Percentiles rank a stretch among this genome's conserved stretches.
These are phyloP conservation scores for Mugil cephalus DNA, from an alignment of 2,113 vertebrate genomes.

Conservation along the genomic window DNA sequence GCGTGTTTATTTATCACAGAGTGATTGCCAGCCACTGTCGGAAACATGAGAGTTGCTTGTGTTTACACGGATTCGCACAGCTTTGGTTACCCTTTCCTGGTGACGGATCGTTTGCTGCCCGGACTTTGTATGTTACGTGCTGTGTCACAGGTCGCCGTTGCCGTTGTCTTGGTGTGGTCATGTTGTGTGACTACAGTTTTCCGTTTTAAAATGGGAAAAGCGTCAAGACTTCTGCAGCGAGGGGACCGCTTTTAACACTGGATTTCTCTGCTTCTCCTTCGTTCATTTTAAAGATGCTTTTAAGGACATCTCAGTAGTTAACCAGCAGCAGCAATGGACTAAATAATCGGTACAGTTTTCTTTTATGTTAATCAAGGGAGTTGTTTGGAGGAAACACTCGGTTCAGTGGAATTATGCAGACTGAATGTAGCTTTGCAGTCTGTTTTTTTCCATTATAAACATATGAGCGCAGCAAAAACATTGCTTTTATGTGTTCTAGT, in stretches of 20 bases:
- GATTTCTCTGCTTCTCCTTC: constrained; percentile 41
- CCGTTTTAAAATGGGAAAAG: neutral
- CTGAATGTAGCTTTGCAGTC: constrained; percentile 29
- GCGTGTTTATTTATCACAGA: neutral
- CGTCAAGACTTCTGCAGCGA: neutral
- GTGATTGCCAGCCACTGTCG: neutral
- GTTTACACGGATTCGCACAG: constrained; percentile 9
- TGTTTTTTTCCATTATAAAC: neutral
- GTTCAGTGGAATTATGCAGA: neutral
- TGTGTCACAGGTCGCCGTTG: neutral
- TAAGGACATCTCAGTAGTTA: constrained; percentile 9
- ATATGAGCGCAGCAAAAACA: neutral
- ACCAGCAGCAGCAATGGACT: neutral
- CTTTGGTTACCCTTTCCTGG: neutral
- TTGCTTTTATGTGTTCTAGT: neutral
- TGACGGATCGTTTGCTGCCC: constrained; percentile 10
- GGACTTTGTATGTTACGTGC: neutral
- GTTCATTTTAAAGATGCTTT: constrained; percentile 29
- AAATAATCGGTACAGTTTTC: neutral
- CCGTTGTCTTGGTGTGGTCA: neutral
- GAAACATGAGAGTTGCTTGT: neutral
- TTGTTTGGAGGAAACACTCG: neutral
- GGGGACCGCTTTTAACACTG: constrained; percentile 13
- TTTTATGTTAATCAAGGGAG: neutral
- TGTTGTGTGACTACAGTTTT: neutral